phyloP scores from a whole-genome alignment of 2,113 vertebrate species.

The Donacobius atricapilla region DNA sequence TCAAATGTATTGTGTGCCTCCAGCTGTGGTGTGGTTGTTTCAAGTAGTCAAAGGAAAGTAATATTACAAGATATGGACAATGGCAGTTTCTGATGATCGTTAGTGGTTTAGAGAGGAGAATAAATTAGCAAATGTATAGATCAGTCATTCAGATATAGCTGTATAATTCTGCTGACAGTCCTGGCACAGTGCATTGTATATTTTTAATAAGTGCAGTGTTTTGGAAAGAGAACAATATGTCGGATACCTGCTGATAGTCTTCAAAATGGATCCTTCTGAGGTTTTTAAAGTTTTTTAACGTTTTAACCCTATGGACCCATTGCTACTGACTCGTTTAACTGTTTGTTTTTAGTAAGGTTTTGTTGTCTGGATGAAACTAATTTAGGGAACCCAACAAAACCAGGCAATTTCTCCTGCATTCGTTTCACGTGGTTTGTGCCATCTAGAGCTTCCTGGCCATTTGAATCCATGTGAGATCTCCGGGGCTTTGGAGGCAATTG shows the following conservation, averaged over 20 bases:
- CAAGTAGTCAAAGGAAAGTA: not conserved
- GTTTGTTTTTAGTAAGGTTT: not conserved
- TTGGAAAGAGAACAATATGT: not conserved
- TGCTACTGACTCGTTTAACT: not conserved
- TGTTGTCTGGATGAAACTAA: not conserved
- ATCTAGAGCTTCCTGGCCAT: not conserved
- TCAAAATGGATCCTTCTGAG: not conserved
- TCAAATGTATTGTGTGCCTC: not conserved
- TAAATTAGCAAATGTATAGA: not conserved
- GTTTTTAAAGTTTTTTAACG: not conserved
- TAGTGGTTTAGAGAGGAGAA: not conserved
- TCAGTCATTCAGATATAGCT: not conserved
- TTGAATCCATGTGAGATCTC: not conserved
- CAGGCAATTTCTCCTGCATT: not conserved
- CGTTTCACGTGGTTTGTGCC: not conserved
- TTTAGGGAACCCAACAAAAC: not conserved
- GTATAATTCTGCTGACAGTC: not conserved
- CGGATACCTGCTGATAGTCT: not conserved
- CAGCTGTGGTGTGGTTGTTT: not conserved
- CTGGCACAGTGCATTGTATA: not conserved
- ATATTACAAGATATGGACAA: not conserved
- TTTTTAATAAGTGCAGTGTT: not conserved
- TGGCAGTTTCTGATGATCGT: not conserved
- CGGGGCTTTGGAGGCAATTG: not conserved
- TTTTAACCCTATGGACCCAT: not conserved